These are phyloP conservation scores for Alexandromys fortis DNA, from an alignment of 2,113 vertebrate genomes.

Conservation along the genomic window DNA sequence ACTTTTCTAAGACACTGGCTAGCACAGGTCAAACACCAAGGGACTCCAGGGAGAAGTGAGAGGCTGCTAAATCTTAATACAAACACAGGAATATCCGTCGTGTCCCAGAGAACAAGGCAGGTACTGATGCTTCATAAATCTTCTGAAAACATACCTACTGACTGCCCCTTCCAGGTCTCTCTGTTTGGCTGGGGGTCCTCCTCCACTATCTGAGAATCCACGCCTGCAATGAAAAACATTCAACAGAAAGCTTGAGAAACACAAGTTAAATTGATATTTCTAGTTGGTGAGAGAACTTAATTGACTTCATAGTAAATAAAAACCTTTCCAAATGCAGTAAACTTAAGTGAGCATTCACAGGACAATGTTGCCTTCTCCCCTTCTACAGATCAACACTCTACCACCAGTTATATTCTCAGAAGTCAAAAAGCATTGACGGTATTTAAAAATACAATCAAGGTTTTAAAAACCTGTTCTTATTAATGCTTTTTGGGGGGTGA, in stretches of 20 bases:
- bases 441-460: background rate
- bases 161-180: slow-evolving; percentile 97
- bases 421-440: background rate
- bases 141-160: slow-evolving; percentile 88
- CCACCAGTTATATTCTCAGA: background rate
- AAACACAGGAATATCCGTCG: background rate
- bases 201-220: slow-evolving; percentile 98
- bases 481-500: background rate
- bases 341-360: background rate
- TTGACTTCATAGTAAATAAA: background rate
- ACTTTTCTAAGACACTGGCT: background rate
- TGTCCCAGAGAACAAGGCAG: background rate
- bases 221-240: slow-evolving; percentile 87
- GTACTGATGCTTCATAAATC: background rate
- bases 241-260: slow-evolving; percentile 35
- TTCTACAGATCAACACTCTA: background rate
- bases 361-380: background rate
- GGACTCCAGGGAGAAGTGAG: background rate
- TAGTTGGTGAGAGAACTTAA: background rate
- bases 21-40: background rate
- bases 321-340: background rate
- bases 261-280: background rate
- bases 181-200: slow-evolving; percentile 98
- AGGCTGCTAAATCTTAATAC: background rate
- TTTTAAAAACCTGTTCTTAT: background rate